phyloP scores from a whole-genome alignment of 2,888 invertebrate genomes.

The Lasius fuliginosus region DNA sequence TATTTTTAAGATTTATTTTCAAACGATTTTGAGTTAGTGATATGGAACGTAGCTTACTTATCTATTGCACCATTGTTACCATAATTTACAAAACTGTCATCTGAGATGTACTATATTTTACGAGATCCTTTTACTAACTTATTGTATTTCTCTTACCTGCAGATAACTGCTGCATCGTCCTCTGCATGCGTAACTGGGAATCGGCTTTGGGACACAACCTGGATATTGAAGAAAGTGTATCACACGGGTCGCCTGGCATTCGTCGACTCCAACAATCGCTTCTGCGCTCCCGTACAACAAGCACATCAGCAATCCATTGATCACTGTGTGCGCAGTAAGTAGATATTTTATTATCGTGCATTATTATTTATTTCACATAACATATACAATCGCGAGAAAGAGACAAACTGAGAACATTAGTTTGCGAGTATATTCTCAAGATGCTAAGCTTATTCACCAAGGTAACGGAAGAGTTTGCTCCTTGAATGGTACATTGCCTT shows the following conservation, averaged over 20 bases:
- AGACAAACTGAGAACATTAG: not conserved
- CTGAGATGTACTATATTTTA: not conserved
- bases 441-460: slow-evolving; percentile 67
- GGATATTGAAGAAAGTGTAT: slow-evolving; percentile 96
- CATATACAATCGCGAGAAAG: not conserved
- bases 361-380: slow-evolving; percentile 8
- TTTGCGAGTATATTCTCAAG: not conserved
- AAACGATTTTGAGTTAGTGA: no score
- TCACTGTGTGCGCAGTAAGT: slow-evolving; percentile 79
- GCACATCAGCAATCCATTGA: slow-evolving; percentile 74
- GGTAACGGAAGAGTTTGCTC: slow-evolving; percentile 60
- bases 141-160: slow-evolving; percentile 88
- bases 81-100: not conserved
- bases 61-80: not conserved
- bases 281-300: slow-evolving; percentile 72
- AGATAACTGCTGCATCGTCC: slow-evolving; percentile 97
- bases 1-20: not conserved
- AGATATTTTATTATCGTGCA: slow-evolving; percentile 33
- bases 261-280: slow-evolving; percentile 88
- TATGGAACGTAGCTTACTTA: not conserved
- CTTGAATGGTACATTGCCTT: slow-evolving; percentile 68
- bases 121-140: not conserved
- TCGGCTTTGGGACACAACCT: slow-evolving; percentile 96
- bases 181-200: slow-evolving; percentile 97
- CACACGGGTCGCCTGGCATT: slow-evolving; percentile 96